A percentile compares a stretch with the other conserved stretches of the same genome.
These are phyloP conservation scores for Octopus sinensis DNA, from an alignment of 1,140 invertebrate species.

Conservation along the genomic window DNA sequence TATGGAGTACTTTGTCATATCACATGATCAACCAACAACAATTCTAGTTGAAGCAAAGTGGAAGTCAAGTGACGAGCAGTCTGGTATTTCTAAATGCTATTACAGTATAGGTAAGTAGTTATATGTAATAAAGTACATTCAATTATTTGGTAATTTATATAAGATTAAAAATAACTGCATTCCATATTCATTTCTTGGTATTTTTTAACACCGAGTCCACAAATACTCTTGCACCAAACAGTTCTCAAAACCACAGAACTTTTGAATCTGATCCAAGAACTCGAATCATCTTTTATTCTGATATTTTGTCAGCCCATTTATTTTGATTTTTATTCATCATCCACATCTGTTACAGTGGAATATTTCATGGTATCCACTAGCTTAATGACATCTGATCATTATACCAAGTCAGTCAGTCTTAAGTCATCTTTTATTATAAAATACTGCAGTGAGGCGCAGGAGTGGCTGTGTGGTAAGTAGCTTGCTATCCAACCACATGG, in stretches of 20 bases:
- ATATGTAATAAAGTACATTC: not conserved
- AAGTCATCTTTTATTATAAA: too few species aligned
- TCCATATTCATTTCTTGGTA: not conserved
- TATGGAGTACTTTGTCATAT: not conserved
- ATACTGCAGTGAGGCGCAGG: too few species aligned
- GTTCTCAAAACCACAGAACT: not conserved
- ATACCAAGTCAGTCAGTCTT: too few species aligned
- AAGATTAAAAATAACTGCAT: not conserved
- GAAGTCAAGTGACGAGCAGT: not conserved
- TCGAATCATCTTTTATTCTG: not conserved
- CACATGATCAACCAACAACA: not conserved
- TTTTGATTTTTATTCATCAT: too few species aligned
- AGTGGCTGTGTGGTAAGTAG: too few species aligned
- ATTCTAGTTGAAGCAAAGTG: not conserved
- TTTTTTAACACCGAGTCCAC: not conserved
- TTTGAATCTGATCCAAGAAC: not conserved
- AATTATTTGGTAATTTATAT: not conserved
- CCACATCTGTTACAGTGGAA: too few species aligned
- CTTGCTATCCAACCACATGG: too few species aligned
- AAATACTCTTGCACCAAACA: not conserved
- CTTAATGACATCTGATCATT: too few species aligned
- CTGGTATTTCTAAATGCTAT: not conserved
- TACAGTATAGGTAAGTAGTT: not conserved
- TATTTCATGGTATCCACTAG: too few species aligned
- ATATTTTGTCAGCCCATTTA: too few species aligned